These are phyloP conservation scores for Dastarcus helophoroides DNA, from an alignment of 2,888 invertebrate genomes.

Conservation along the genomic window DNA sequence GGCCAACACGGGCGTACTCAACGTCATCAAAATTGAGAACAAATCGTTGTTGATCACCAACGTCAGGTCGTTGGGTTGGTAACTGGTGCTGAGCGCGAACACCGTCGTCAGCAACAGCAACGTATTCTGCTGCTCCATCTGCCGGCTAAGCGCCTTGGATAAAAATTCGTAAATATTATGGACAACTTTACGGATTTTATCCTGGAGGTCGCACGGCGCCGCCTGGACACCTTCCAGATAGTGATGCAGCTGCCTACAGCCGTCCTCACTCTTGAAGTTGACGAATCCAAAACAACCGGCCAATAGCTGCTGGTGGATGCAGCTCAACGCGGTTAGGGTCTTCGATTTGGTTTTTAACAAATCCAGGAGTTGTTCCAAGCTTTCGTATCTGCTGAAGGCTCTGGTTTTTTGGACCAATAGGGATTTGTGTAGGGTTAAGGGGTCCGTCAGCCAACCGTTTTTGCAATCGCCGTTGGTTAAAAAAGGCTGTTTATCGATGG, in stretches of 20 bases:
- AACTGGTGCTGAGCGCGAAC: slow-evolving; percentile 45
- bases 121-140: slow-evolving; percentile 27
- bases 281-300: slow-evolving; percentile 44
- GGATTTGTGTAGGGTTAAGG: slow-evolving; percentile 25
- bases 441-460: slow-evolving; percentile 33
- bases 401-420: slow-evolving; percentile 30
- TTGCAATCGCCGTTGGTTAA: slow-evolving; percentile 18
- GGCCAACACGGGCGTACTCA: slow-evolving; percentile 22
- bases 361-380: slow-evolving; percentile 32
- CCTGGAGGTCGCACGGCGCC: slow-evolving; percentile 39
- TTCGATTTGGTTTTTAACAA: slow-evolving; percentile 26
- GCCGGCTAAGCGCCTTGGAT: slow-evolving; percentile 36
- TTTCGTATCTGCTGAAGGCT: slow-evolving; percentile 27
- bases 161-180: slow-evolving; percentile 42
- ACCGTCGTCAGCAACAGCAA: slow-evolving; percentile 41
- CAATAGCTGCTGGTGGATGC: slow-evolving; percentile 42
- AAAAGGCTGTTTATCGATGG: slow-evolving; percentile 24
- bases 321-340: slow-evolving; percentile 29
- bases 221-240: slow-evolving; percentile 46
- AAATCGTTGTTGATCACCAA: slow-evolving; percentile 45
- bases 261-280: slow-evolving; percentile 30
- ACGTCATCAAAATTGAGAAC: slow-evolving; percentile 35
- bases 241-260: slow-evolving; percentile 39
- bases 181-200: slow-evolving; percentile 40
- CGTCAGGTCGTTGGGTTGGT: slow-evolving; percentile 44